A percentile compares a stretch with the other conserved stretches of the same genome.
phyloP scores from a whole-genome alignment of 2,888 invertebrate genomes.

The Abrostola triplasia region DNA sequence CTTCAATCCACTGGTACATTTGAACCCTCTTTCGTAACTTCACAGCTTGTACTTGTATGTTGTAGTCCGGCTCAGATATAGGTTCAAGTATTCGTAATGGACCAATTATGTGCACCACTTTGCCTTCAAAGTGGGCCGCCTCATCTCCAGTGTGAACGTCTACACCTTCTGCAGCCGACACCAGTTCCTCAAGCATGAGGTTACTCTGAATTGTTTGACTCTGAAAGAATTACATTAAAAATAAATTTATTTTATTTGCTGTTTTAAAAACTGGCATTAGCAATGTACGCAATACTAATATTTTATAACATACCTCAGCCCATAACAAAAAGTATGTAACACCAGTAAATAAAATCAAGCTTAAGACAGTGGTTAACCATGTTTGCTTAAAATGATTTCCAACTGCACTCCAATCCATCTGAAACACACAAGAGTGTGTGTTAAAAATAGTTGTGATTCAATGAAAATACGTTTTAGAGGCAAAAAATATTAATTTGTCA shows the following conservation, averaged over 20 bases:
- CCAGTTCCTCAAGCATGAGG: constrained; percentile 93
- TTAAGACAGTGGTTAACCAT: constrained; percentile 92
- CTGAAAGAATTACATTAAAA: constrained; percentile 71
- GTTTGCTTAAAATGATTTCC: constrained; percentile 90
- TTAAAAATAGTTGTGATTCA: not conserved
- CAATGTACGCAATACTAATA: not conserved
- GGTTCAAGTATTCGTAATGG: constrained; percentile 93
- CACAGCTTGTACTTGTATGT: constrained; percentile 94
- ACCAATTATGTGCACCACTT: constrained; percentile 93
- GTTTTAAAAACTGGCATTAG: not conserved
- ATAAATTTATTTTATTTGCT: not conserved
- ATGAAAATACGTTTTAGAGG: not conserved
- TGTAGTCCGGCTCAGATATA: constrained; percentile 95
- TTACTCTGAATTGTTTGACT: constrained; percentile 94
- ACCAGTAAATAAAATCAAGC: constrained; percentile 89
- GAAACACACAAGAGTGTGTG: constrained; percentile 18
- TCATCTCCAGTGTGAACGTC: constrained; percentile 92
- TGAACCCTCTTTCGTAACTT: constrained; percentile 95
- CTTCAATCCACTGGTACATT: constrained; percentile 98
- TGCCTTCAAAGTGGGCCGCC: constrained; percentile 91
- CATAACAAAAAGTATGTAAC: constrained; percentile 93
- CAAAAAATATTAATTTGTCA: too few relatives aligned
- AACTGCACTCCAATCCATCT: constrained; percentile 79
- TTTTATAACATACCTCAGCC: constrained; percentile 91
- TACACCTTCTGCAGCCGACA: constrained; percentile 83